Percentiles rank a stretch among this genome's conserved stretches.
Conservation (phyloP, 2,888 invertebrate species). For the Trisateles emortualis region DNA sequence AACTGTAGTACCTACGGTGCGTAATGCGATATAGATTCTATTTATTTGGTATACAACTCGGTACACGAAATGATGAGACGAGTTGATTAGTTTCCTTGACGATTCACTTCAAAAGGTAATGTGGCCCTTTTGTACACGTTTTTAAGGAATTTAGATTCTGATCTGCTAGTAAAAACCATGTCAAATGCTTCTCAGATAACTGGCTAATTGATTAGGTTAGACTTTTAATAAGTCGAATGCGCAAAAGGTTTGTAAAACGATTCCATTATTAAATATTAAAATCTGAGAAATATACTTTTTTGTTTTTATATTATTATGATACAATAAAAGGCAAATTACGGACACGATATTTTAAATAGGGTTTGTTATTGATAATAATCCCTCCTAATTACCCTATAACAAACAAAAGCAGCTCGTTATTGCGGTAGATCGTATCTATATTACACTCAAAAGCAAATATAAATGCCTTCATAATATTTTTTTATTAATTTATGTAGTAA, state of each 20-base stretch:
- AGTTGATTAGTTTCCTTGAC: not conserved
- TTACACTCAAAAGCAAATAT: not conserved
- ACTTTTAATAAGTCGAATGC: no score
- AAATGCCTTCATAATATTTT: not conserved
- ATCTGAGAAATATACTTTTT: no score
- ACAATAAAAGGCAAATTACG: not conserved
- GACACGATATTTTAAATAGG: not conserved
- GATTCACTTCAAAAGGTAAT: not conserved
- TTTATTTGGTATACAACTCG: slow-evolving; percentile 36
- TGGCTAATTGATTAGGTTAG: no score
- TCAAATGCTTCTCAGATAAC: no score
- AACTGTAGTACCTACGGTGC: slow-evolving; percentile 30
- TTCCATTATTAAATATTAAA: no score
- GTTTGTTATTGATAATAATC: not conserved
- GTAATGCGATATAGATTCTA: slow-evolving; percentile 41
- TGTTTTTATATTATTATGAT: not conserved
- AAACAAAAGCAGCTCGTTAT: not conserved
- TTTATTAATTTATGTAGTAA: not conserved
- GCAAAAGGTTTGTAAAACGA: no score
- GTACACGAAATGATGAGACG: slow-evolving; percentile 38
- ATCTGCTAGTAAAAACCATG: not conserved
- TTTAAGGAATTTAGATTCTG: no score
- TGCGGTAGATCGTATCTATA: not conserved
- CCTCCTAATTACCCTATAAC: not conserved
- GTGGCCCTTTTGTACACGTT: not conserved